Evolutionary conservation across 2,888 invertebrate species (phyloP).

Genomic region (Drosophila nigritarsus): DNA sequence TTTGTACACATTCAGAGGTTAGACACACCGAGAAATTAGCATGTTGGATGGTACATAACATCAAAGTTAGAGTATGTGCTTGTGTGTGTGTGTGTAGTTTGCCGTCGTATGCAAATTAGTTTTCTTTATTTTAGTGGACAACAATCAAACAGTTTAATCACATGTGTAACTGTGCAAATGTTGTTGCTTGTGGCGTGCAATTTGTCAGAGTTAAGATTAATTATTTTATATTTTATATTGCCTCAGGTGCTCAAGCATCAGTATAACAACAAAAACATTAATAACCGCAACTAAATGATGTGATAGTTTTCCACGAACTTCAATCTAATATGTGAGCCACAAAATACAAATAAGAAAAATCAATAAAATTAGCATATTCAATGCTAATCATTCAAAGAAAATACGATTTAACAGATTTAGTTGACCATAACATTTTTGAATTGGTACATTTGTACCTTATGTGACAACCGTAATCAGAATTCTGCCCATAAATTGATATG

Average conservation of each 20-base stretch:
- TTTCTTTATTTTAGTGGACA: conserved; percentile 22
- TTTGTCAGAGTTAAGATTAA: conserved; percentile 22
- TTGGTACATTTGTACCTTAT: neutral
- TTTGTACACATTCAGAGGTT: conserved; percentile 53
- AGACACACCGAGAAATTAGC: conserved; percentile 49
- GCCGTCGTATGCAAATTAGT: conserved; percentile 40
- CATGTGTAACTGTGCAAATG: conserved; percentile 36
- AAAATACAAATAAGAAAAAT: neutral
- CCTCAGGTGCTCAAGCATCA: conserved; percentile 8
- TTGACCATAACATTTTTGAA: neutral
- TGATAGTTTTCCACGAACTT: conserved; percentile 1
- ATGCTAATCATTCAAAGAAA: neutral
- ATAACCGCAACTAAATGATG: conserved; percentile 4
- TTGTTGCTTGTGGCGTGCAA: conserved; percentile 43
- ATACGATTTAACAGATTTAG: neutral
- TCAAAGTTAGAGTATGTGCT: conserved; percentile 17
- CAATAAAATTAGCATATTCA: neutral
- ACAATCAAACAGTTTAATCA: conserved; percentile 30
- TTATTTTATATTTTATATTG: conserved; percentile 9
- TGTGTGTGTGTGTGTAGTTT: conserved; percentile 16
- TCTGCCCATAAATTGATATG: neutral
- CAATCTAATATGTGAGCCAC: neutral
- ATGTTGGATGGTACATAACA: conserved; percentile 32
- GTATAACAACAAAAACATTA: conserved; percentile 21
- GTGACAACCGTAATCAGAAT: neutral